Evolutionary conservation across 2,113 vertebrate species (phyloP).

Genomic region (Brachionichthys hirsutus): DNA sequence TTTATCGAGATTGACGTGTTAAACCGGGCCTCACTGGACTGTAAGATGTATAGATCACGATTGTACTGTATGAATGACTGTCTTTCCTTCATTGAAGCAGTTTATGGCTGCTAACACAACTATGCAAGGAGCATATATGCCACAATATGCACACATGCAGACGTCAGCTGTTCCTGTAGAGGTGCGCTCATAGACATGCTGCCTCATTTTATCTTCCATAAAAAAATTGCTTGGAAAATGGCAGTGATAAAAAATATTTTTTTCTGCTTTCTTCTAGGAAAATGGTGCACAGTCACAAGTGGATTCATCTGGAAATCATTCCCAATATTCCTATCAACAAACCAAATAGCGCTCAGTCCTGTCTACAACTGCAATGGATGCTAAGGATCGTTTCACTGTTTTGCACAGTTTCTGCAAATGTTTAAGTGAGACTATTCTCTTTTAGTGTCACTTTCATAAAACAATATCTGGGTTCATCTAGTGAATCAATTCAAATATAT

Average conservation of each 20-base stretch:
- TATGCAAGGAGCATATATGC: slow-evolving; percentile 94
- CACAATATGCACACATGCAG: slow-evolving; percentile 93
- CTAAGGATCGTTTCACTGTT: slow-evolving; percentile 91
- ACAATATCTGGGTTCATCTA: slow-evolving; percentile 87
- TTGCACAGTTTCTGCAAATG: slow-evolving; percentile 94
- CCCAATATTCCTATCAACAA: slow-evolving; percentile 95
- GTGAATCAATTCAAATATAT: slow-evolving; percentile 86
- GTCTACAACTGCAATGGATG: slow-evolving; percentile 89
- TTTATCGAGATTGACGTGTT: not conserved
- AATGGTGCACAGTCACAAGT: slow-evolving; percentile 90
- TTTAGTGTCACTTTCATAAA: slow-evolving; percentile 95
- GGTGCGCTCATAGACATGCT: slow-evolving; percentile 69
- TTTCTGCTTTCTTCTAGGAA: slow-evolving; percentile 79
- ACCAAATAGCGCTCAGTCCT: slow-evolving; percentile 96
- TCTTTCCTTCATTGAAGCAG: slow-evolving; percentile 73
- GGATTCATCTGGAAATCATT: slow-evolving; percentile 92
- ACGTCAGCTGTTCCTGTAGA: slow-evolving; percentile 87
- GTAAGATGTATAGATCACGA: not conserved
- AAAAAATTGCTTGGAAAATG: slow-evolving; percentile 2
- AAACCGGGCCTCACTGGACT: not conserved
- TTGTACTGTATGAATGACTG: not conserved
- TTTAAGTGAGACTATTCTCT: slow-evolving; percentile 89
- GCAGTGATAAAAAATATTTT: not conserved
- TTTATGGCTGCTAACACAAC: slow-evolving; percentile 92
- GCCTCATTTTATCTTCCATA: not conserved